Conservation (phyloP, 37 sponge, comb jelly and placozoan genomes). For the Beroe forskalii region DNA sequence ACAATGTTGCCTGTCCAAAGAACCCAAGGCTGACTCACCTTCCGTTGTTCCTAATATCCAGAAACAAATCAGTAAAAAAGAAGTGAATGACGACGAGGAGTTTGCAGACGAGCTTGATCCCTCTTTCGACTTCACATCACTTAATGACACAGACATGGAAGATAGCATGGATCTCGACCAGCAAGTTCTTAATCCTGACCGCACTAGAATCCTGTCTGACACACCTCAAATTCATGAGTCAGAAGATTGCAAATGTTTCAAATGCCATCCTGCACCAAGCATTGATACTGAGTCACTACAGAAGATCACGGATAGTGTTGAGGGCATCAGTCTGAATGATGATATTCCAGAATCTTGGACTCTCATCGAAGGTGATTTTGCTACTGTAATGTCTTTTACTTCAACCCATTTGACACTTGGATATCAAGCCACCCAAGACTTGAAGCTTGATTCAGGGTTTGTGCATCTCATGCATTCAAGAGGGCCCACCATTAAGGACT, state of each 20-base stretch:
- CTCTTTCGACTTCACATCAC: constrained; percentile 6
- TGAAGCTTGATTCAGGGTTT: constrained; percentile 24
- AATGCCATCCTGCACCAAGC: background rate
- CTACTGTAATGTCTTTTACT: constrained; percentile 32
- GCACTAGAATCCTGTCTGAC: background rate
- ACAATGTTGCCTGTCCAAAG: background rate
- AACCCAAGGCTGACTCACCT: background rate
- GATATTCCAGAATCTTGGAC: constrained; percentile 50
- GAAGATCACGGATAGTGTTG: background rate
- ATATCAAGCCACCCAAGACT: background rate
- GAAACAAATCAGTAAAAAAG: background rate
- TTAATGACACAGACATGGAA: constrained; percentile 16
- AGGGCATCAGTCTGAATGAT: background rate
- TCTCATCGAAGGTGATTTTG: constrained; percentile 32
- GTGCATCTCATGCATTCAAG: constrained; percentile 37
- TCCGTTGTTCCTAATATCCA: no score
- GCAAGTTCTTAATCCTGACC: background rate
- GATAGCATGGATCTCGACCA: background rate
- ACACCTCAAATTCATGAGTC: background rate
- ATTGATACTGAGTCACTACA: constrained; percentile 6
- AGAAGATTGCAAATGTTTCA: constrained; percentile 9
- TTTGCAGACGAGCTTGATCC: background rate
- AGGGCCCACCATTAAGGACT: constrained; percentile 36
- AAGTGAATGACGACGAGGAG: background rate
- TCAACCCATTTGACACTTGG: constrained; percentile 11